Conservation (phyloP, 2,113 vertebrate species). For the Pongo pygmaeus region DNA sequence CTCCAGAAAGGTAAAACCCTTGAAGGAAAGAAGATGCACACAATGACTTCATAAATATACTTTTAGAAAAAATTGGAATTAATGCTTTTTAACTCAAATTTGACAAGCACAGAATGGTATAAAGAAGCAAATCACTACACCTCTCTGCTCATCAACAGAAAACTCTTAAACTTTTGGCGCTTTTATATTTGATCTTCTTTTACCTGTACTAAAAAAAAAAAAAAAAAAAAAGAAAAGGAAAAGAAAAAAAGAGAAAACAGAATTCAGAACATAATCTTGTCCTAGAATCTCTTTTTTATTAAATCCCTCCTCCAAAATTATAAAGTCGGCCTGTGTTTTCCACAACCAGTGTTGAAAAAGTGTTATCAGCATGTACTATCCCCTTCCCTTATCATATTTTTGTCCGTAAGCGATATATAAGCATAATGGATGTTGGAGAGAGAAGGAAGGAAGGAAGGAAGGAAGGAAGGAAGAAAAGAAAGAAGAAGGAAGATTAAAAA, state of each 20-base stretch:
- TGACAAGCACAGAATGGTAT: not conserved
- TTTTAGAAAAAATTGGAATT: not conserved
- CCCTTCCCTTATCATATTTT: not conserved
- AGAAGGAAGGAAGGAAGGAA: too few relatives aligned
- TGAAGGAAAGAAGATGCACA: not conserved
- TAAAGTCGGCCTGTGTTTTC: not conserved
- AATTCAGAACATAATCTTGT: not conserved
- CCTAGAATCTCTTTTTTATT: not conserved
- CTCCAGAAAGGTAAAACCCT: not conserved
- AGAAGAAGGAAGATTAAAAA: too few relatives aligned
- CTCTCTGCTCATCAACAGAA: not conserved
- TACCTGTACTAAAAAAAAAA: not conserved
- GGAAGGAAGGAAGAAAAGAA: fast-evolving
- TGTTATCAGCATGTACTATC: fast-evolving
- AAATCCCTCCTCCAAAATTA: not conserved
- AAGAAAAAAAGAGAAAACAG: not conserved
- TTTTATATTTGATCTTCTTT: not conserved
- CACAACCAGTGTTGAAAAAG: not conserved
- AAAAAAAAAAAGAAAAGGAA: not conserved
- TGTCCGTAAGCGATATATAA: not conserved
- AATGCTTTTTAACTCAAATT: not conserved
- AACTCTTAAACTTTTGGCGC: not conserved
- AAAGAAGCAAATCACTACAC: not conserved
- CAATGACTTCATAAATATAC: not conserved
- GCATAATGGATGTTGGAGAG: not conserved